phyloP scores from a whole-genome alignment of 2,113 vertebrate genomes.

The Channa argus region DNA sequence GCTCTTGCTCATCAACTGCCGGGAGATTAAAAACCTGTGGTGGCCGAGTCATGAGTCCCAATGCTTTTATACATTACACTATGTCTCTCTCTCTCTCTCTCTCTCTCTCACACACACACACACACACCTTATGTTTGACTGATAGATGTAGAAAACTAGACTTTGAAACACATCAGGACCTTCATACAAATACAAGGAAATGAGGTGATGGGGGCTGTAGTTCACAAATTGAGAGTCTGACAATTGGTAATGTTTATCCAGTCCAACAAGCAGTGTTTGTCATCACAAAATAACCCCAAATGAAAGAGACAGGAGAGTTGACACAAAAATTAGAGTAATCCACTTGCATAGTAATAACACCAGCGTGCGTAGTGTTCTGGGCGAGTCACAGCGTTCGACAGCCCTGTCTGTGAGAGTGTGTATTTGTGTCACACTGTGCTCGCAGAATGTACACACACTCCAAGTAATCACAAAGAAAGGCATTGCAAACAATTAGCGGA shows the following conservation, averaged over 20 bases:
- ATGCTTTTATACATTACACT: constrained; percentile 55
- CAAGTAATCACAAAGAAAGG: constrained; percentile 80
- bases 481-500: constrained; percentile 83
- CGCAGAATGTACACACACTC: constrained; percentile 80
- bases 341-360: constrained; percentile 94
- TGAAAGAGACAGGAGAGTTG: constrained; percentile 37
- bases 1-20: constrained; percentile 11
- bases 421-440: constrained; percentile 58
- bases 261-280: constrained; percentile 79
- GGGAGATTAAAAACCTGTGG: constrained; percentile 40
- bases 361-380: constrained; percentile 82
- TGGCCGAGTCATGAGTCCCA: constrained; percentile 41
- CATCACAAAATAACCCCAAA: constrained; percentile 40
- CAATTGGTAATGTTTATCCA: constrained; percentile 28
- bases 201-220: constrained; percentile 3
- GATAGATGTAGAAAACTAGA: constrained; percentile 67
- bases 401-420: constrained; percentile 73
- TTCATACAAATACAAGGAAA: constrained; percentile 58
- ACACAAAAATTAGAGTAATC: constrained; percentile 73
- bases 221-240: constrained; percentile 43
- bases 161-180: constrained; percentile 55
- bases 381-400: constrained; percentile 77
- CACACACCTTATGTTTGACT: constrained; percentile 37
- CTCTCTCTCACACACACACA: no score
- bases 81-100: constrained; percentile 15